Conservation (phyloP, 2,113 vertebrate genomes). For the Rana temporaria region DNA sequence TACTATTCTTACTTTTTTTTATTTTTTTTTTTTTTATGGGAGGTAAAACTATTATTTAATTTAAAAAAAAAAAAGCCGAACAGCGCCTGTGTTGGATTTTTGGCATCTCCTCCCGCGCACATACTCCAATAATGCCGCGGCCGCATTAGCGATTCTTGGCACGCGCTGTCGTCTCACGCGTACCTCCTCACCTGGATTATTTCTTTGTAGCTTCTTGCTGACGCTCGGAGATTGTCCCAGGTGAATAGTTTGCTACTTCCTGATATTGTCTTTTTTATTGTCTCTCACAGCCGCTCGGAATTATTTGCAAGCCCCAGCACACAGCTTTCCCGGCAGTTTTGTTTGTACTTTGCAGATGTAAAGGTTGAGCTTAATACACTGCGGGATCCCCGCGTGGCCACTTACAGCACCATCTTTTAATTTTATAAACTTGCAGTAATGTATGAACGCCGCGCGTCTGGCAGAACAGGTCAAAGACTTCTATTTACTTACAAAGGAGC, state of each 20-base stretch:
- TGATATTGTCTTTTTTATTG: constrained; percentile 42
- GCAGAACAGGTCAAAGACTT: not conserved
- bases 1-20: too few species aligned
- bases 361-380: constrained; percentile 31
- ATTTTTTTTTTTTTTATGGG: too few species aligned
- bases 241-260: constrained; percentile 17
- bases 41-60: too few species aligned
- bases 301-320: constrained; percentile 32
- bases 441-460: not conserved
- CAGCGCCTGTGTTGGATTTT: too few species aligned
- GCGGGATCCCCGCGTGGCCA: constrained; percentile 9
- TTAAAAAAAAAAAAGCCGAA: too few species aligned
- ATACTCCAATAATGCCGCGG: too few species aligned
- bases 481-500: too few species aligned
- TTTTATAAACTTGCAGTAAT: constrained; percentile 27
- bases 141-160: not conserved
- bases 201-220: constrained; percentile 2
- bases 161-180: not conserved
- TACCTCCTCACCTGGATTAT: constrained; percentile 1
- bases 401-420: constrained; percentile 20
- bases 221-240: not conserved
- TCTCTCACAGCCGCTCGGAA: constrained; percentile 24
- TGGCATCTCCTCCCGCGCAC: too few species aligned
- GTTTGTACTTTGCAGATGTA: constrained; percentile 40
- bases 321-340: constrained; percentile 30